Evolutionary conservation across 2,113 vertebrate species (phyloP).

Genomic region (Gasterosteus nipponicus): DNA sequence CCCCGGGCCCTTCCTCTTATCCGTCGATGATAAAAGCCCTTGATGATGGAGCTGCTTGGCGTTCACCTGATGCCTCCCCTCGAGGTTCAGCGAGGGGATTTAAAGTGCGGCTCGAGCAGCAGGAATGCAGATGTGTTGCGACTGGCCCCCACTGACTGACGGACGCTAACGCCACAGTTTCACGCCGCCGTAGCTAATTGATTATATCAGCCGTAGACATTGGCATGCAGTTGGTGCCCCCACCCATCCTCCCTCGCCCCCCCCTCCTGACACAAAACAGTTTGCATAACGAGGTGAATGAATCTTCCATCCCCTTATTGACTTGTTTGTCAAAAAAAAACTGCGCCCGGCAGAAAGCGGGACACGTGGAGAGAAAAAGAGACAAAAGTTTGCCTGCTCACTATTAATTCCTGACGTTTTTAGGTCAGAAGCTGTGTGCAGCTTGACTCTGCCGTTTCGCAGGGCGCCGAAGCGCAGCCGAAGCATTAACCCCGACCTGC

Average conservation of each 20-base stretch:
- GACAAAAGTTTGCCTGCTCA: background rate
- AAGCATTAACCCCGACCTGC: conserved; percentile 45
- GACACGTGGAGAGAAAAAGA: background rate
- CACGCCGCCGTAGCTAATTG: conserved; percentile 32
- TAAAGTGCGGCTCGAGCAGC: conserved; percentile 28
- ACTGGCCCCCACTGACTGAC: conserved; percentile 40
- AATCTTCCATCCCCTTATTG: background rate
- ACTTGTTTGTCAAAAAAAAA: background rate
- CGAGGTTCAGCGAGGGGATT: conserved; percentile 8
- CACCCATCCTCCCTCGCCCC: no score
- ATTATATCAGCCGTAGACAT: conserved; percentile 27
- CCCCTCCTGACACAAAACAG: background rate
- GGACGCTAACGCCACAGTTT: conserved; percentile 37
- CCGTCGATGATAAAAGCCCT: conserved; percentile 36
- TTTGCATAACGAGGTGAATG: conserved; percentile 8
- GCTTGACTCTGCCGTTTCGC: conserved; percentile 35
- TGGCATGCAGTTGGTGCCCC: conserved; percentile 5
- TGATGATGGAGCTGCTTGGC: conserved; percentile 43
- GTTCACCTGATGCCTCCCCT: conserved; percentile 40
- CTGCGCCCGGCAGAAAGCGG: background rate
- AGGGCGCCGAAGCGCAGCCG: conserved; percentile 37
- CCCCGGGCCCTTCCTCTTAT: conserved; percentile 19
- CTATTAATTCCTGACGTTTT: conserved; percentile 50
- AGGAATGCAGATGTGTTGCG: conserved; percentile 45
- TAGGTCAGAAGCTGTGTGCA: conserved; percentile 32